Base-by-base conservation (phyloP, 2,113 vertebrate genomes). In the Hylia prasina region DNA sequence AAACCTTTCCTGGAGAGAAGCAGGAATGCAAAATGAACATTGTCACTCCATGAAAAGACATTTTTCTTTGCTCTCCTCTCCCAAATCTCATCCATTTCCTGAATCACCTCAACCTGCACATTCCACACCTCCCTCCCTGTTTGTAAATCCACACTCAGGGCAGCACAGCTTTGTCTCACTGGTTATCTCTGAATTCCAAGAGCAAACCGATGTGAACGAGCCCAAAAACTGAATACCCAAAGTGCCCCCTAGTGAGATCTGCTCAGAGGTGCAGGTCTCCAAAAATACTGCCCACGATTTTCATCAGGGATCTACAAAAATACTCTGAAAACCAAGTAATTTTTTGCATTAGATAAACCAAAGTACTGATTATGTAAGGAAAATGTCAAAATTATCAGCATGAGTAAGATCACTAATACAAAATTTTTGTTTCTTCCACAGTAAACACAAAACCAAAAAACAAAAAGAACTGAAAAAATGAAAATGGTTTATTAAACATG, bases 1-100 rank as follows among this genome's bases (percentile, higher is more conserved):
- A 21, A 99, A 99, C 89, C 98, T 98, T 96, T 99, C 99, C 99
- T 99, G 95, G 9, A 93, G 68, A 72, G 25, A 83, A 92, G 66
- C 8, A 91, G 51, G 93, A 78, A 79, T 54, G 57, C 11, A 53
- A 58, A 93, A 76, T n/a, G 58, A 77, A 77, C 63, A 6, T 48
- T 80, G 84, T 71, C 71, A 58, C 58, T 61, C 33, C 7, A 9
- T 10, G 50, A 54, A 70, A 45, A 18, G 30, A 54, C 7, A 15
- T 50, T 58, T 66, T 61, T 42, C 50, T 72, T 53, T 30, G 7
- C 40, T 45, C 30, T 33, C 13, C 47, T 77, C 82, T 47, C 39
- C 50, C 27, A 56, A 50, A 66, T 45, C 51, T 20, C n/a, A 45
- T 2, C 40, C 2, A 1, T 23, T 28, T 70, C 66, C 79, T 39